Percentiles rank a stretch among this genome's conserved stretches.
These are phyloP conservation scores for Anas platyrhynchos DNA, from an alignment of 2,113 vertebrate genomes.

Conservation along the genomic window DNA sequence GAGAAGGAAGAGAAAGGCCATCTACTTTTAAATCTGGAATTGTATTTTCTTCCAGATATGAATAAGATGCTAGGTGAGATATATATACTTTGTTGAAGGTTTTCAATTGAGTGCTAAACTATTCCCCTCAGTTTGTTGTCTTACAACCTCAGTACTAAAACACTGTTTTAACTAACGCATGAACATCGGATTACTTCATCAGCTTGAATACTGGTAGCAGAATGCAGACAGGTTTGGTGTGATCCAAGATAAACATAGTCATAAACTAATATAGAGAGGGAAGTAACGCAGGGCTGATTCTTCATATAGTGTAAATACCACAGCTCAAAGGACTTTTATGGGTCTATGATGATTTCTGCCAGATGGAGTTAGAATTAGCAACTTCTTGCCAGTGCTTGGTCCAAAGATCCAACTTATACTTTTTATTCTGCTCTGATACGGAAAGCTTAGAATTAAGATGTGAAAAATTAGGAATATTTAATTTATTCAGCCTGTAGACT, in stretches of 20 bases:
- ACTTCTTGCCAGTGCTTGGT: background rate
- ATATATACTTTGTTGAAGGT: background rate
- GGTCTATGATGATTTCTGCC: background rate
- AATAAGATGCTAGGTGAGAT: background rate
- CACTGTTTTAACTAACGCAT: background rate
- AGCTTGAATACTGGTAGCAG: background rate
- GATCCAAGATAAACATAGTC: background rate
- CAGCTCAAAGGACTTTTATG: background rate
- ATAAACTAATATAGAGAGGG: background rate
- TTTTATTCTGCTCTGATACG: background rate
- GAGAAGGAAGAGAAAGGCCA: background rate
- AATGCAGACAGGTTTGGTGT: background rate
- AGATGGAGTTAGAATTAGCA: background rate
- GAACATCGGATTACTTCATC: background rate
- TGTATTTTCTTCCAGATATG: background rate
- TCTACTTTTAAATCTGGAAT: background rate
- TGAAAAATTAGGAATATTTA: background rate
- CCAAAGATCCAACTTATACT: background rate
- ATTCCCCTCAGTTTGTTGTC: background rate
- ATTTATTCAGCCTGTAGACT: conserved; percentile 1
- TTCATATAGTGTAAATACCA: background rate
- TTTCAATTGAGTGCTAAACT: background rate
- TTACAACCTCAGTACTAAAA: background rate
- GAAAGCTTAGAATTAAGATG: background rate
- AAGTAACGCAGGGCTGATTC: background rate